These are phyloP conservation scores for Cyclophora albipunctata DNA, from an alignment of 2,888 invertebrate species.

Conservation along the genomic window DNA sequence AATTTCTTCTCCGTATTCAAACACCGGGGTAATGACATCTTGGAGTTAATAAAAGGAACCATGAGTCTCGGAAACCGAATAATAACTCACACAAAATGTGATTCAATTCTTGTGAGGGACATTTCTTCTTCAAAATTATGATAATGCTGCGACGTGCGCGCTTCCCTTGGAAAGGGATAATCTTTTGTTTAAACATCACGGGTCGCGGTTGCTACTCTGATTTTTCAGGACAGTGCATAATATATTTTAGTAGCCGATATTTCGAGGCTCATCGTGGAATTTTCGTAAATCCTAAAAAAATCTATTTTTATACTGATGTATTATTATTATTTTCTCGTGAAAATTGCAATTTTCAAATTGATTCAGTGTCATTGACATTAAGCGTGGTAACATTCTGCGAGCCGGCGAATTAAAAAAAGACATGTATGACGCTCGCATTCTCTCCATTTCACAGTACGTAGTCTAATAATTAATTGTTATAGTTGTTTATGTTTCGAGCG, in stretches of 20 bases:
- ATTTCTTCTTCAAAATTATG: conserved; percentile 28
- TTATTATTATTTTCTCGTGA: too few relatives aligned
- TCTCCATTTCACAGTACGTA: too few relatives aligned
- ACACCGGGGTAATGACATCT: conserved; percentile 13
- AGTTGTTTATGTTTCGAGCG: too few relatives aligned
- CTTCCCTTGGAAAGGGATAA: conserved; percentile 25
- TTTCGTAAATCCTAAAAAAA: too few relatives aligned
- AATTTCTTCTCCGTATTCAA: conserved; percentile 18
- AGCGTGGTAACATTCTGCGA: too few relatives aligned
- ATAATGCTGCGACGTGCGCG: conserved; percentile 23
- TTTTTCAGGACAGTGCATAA: conserved; percentile 24
- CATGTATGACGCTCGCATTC: too few relatives aligned
- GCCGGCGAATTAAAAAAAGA: too few relatives aligned
- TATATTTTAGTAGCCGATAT: conserved; percentile 19
- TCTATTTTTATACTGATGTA: too few relatives aligned
- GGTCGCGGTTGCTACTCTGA: conserved; percentile 10
- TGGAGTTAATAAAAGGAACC: conserved; percentile 28
- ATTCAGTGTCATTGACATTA: too few relatives aligned
- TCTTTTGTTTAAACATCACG: conserved; percentile 28
- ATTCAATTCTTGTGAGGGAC: conserved; percentile 22
- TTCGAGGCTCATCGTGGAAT: too few relatives aligned
- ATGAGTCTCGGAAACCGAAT: conserved; percentile 24
- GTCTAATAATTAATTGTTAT: too few relatives aligned
- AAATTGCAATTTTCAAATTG: too few relatives aligned
- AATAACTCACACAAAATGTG: conserved; percentile 18